phyloP scores from a whole-genome alignment of 2,888 invertebrate genomes.

The Operophtera brumata region DNA sequence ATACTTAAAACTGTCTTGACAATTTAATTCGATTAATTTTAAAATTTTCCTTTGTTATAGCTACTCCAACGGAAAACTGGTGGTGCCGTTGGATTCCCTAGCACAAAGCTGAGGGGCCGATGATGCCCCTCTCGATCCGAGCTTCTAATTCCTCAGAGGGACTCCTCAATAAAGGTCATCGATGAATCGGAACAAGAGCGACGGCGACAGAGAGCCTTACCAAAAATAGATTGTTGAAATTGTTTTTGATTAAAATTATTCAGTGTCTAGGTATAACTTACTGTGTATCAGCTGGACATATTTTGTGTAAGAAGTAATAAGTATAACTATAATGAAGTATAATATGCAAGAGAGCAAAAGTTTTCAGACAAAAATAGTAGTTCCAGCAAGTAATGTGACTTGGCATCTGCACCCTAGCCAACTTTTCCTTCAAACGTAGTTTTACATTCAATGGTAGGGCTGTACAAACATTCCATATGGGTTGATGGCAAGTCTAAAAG shows the following conservation, averaged over 20 bases:
- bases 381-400: not conserved
- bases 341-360: too few species aligned
- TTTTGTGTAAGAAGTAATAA: not conserved
- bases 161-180: slow-evolving; percentile 56
- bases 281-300: not conserved
- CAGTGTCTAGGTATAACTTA: not conserved
- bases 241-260: not conserved
- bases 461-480: slow-evolving; percentile 48
- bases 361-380: not conserved
- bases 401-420: not conserved
- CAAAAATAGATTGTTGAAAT: slow-evolving; percentile 10
- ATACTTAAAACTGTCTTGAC: not conserved
- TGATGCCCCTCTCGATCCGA: slow-evolving; percentile 60
- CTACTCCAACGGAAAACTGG: slow-evolving; percentile 81
- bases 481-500: slow-evolving; percentile 61
- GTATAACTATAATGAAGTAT: not conserved
- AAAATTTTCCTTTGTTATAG: slow-evolving; percentile 65
- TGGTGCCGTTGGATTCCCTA: slow-evolving; percentile 81
- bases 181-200: slow-evolving; percentile 41
- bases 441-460: slow-evolving; percentile 15
- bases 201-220: slow-evolving; percentile 25
- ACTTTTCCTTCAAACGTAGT: not conserved
- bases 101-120: slow-evolving; percentile 75
- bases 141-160: slow-evolving; percentile 69
- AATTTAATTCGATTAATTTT: not conserved